Evolutionary conservation across 2,113 vertebrate genomes (phyloP), one percentile per base, ranked within the genome.

Genomic region (Chionomys nivalis): DNA sequence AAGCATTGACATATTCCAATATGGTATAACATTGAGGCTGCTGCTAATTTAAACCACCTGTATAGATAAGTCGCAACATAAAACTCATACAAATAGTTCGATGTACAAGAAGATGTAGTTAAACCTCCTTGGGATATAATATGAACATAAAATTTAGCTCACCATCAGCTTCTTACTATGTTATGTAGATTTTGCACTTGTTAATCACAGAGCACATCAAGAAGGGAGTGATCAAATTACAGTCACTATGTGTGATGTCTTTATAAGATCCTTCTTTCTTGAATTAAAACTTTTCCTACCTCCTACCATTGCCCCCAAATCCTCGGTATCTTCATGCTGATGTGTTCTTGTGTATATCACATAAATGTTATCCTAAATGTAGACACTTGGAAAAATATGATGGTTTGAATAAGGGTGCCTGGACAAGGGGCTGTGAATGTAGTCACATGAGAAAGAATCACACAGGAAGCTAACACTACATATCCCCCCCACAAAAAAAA

Each of bases 121-220:
- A 89, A 70, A 24, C 9, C 13, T 95, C 73, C 58, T 78, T 7
- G 39, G 28, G 26, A 75, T 83, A 1, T 72, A 92, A 89, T n/a
- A 11, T 19, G 61, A 31, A 52, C 47, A 42, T n/a, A 87, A 87
- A 95, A 75, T 91, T 93, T 91, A 88, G 49, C 75, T 83, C 87
- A 89, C 21, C 3, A 65, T 89, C 52, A 87, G 21, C 17, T 95
- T 82, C 89, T 75, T 77, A 73, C 36, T 63, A 83, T 92, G 63
- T 16, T 87, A 68, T 91, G 42, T 28, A 66, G 47, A 52, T 92
- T 42, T 66, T 89, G 11, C 1, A 72, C 13, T 85, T 55, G 36
- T 86, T 81, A 77, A 88, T 76, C 39, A 76, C 31, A 93, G 52
- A 33, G 21, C 7, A 65, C 36, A 68, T 36, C 28, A 90, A 7